Evolutionary conservation across 1,140 invertebrate genomes (phyloP).

Genomic region (Hypothenemus hampei): DNA sequence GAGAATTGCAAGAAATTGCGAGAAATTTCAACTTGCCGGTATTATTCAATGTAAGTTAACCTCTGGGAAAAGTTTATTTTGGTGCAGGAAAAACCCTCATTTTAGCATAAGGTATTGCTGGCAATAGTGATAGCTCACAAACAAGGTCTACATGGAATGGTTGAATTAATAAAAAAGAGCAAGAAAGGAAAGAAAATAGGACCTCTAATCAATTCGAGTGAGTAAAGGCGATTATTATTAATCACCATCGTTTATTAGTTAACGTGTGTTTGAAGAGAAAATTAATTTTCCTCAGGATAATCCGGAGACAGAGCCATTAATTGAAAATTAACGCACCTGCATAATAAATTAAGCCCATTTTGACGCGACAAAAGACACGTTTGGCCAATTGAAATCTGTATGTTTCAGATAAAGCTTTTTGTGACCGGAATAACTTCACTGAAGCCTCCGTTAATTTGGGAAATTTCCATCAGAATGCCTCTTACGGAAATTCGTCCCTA

Average conservation of each 20-base stretch:
- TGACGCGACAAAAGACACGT: no score
- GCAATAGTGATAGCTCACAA: constrained; percentile 8
- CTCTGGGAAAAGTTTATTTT: neutral
- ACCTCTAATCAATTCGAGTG: neutral
- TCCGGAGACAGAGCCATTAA: neutral
- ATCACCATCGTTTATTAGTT: neutral
- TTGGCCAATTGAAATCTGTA: no score
- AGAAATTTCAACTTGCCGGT: neutral
- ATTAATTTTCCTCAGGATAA: neutral
- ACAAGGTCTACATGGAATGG: constrained; percentile 4
- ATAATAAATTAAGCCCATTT: no score
- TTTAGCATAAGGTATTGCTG: constrained; percentile 13
- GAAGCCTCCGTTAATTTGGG: no score
- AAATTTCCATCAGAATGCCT: no score
- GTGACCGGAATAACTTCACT: no score
- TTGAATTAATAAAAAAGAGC: neutral
- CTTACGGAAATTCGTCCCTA: no score
- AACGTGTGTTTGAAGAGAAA: neutral
- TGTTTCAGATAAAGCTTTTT: no score
- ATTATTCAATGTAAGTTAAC: constrained; percentile 8
- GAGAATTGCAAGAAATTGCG: constrained; percentile 2
- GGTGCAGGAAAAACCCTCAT: neutral
- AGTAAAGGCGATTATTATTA: neutral
- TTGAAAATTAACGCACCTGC: neutral
- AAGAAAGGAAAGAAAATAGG: neutral